phyloP scores from a whole-genome alignment of 2,797 vertebrate species.

The Enteromius afrohamiltoni region DNA sequence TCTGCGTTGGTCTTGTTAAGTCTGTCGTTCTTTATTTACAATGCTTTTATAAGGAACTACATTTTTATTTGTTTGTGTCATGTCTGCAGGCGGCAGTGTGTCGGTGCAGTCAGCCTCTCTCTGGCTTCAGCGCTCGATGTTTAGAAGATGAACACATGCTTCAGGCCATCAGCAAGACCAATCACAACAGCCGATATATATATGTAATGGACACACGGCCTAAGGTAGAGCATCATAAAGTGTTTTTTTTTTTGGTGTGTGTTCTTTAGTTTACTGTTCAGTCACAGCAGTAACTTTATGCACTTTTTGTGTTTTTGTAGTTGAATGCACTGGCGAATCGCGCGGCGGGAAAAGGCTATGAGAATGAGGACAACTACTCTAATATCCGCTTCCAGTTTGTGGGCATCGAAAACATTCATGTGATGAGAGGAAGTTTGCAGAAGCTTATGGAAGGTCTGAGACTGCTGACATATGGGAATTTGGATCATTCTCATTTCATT shows the following conservation, averaged over 20 bases:
- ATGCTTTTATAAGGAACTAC: background rate
- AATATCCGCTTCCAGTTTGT: slow-evolving; percentile 99
- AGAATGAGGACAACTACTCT: slow-evolving; percentile 98
- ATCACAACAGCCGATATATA: slow-evolving; percentile 89
- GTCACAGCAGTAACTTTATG: background rate
- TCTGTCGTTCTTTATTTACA: background rate
- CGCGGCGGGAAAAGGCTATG: slow-evolving; percentile 98
- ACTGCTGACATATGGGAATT: background rate
- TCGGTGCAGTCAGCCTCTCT: slow-evolving; percentile 95
- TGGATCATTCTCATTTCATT: slow-evolving; percentile 13
- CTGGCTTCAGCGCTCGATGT: slow-evolving; percentile 96
- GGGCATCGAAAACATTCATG: slow-evolving; percentile 99
- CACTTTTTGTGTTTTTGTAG: slow-evolving; percentile 67
- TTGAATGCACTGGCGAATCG: slow-evolving; percentile 96
- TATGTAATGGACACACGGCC: slow-evolving; percentile 98
- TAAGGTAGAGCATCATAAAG: slow-evolving; percentile 78
- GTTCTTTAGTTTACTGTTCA: background rate
- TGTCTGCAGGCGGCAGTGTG: slow-evolving; percentile 90
- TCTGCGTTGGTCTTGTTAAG: slow-evolving; percentile 1
- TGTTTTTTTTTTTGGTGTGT: background rate
- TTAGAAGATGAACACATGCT: slow-evolving; percentile 96
- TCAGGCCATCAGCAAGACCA: slow-evolving; percentile 95
- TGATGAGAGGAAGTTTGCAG: slow-evolving; percentile 95
- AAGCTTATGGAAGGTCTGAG: slow-evolving; percentile 91
- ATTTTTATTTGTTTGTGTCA: slow-evolving; percentile 20